These are phyloP conservation scores for Amazona guildingii DNA, from an alignment of 2,113 vertebrate genomes.

Conservation along the genomic window DNA sequence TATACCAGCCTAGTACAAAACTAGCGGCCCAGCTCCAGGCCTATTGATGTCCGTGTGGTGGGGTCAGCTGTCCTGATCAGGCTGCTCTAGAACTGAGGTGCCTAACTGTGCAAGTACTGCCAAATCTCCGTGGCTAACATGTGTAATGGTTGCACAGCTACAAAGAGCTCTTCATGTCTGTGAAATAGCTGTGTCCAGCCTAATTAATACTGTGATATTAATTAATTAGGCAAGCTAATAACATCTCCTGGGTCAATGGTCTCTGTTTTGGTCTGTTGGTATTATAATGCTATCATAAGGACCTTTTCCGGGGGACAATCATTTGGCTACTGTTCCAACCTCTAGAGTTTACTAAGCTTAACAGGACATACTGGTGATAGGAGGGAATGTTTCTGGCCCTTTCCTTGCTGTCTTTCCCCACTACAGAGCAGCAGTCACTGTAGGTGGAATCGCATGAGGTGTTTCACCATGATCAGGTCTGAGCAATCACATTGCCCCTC, in stretches of 20 bases:
- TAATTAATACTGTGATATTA: neutral
- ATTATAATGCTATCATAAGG: neutral
- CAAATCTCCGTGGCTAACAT: neutral
- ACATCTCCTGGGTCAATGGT: neutral
- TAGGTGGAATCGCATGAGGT: accelerated
- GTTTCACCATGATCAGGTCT: neutral
- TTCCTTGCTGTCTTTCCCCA: neutral
- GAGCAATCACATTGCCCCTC: neutral
- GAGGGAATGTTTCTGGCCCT: neutral
- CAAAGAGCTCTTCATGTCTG: neutral
- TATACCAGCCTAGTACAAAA: neutral
- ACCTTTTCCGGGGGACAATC: neutral
- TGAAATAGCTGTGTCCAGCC: neutral
- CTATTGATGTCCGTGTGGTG: neutral
- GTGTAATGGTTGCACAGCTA: neutral
- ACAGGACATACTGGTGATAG: neutral
- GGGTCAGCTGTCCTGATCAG: neutral
- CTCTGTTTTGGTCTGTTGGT: neutral
- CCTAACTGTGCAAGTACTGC: neutral
- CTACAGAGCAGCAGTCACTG: neutral
- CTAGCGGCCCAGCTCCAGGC: neutral
- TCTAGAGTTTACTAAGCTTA: neutral
- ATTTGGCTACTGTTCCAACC: neutral
- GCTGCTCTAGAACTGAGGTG: neutral
- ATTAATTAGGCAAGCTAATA: neutral